Evolutionary conservation across 1,140 invertebrate genomes (phyloP).

Genomic region (Drosophila kurseongensis): DNA sequence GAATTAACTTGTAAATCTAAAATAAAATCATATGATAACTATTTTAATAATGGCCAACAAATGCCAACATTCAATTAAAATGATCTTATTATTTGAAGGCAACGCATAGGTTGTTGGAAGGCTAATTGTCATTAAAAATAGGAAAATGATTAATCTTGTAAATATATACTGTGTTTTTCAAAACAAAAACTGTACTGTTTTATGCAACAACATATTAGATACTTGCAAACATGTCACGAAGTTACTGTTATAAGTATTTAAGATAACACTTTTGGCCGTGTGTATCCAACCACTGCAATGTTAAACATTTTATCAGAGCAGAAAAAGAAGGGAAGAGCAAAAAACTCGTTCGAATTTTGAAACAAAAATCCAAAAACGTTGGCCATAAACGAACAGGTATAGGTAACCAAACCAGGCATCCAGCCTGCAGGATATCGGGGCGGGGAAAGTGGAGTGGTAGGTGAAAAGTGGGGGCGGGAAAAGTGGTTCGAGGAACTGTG

Average conservation of each 20-base stretch:
- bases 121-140: too few relatives aligned
- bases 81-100: too few relatives aligned
- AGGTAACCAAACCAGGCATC: conserved; percentile 48
- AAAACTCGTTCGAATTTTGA: conserved; percentile 50
- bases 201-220: too few relatives aligned
- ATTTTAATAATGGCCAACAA: too few relatives aligned
- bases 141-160: too few relatives aligned
- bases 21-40: too few relatives aligned
- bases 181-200: too few relatives aligned
- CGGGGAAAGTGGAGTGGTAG: neutral
- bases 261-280: neutral
- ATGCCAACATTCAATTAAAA: too few relatives aligned
- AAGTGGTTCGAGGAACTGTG: conserved; percentile 16
- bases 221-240: neutral
- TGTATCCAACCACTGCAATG: conserved; percentile 57
- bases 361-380: conserved; percentile 45
- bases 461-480: neutral
- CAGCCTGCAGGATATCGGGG: conserved; percentile 21
- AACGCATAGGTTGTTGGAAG: too few relatives aligned
- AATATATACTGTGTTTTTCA: too few relatives aligned
- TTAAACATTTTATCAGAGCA: conserved; percentile 70
- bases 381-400: conserved; percentile 50
- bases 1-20: too few relatives aligned
- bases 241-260: neutral
- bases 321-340: conserved; percentile 19